Base-by-base conservation (phyloP, 2,797 vertebrate species). In the Sebastes diploproa region DNA sequence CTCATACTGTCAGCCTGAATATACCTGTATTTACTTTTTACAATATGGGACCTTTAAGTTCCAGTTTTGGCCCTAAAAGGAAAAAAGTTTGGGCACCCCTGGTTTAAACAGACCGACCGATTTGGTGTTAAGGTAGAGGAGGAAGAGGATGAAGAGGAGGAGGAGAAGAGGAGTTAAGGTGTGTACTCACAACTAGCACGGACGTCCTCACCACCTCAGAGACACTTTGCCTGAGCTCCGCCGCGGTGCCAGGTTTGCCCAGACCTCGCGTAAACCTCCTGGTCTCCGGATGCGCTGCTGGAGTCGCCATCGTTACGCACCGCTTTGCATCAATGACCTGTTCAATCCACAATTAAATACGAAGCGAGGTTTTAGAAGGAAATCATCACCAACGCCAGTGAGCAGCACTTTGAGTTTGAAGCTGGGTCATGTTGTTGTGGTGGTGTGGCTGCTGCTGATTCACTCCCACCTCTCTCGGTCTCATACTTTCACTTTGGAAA, bases 131-230 rank as follows among this genome's bases (percentile, higher is more conserved):
- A 18, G 29, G 34, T 34, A 32, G 23, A 12, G 14, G 8, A 11
- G 6, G 29, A 23, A 55, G 10, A 20, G 65, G 36, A 6, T 32
- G 32, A 32, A 10, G 32, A 34, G n/a, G 16, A 2, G 2, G 9
- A 36, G 23, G 18, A 20, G 5, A n/a, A 32, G 50, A 11, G 58
- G 50, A 2, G n/a, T 58, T 71, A n/a, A 83, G 68, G 79, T 85
- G 83, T 86, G 83, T 90, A 95, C 97, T 98, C 91, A 98, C 98
- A 90, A 98, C 81, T 0, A 98, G 91, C 82, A 98, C 97, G 20
- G 98, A 99, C 76, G 97, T 96, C 90, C 98, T 95, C 86, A 99
- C 98, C 86, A 97, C 98, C 94, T 99, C 97, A 1, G 97, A 99
- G 61, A 98, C 98, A 86, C 98, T 99, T 91, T 98, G 98, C 94